Percentiles rank a stretch among this genome's conserved stretches.
phyloP scores from a whole-genome alignment of 1,140 invertebrate genomes.

The Nasonia longicornis region DNA sequence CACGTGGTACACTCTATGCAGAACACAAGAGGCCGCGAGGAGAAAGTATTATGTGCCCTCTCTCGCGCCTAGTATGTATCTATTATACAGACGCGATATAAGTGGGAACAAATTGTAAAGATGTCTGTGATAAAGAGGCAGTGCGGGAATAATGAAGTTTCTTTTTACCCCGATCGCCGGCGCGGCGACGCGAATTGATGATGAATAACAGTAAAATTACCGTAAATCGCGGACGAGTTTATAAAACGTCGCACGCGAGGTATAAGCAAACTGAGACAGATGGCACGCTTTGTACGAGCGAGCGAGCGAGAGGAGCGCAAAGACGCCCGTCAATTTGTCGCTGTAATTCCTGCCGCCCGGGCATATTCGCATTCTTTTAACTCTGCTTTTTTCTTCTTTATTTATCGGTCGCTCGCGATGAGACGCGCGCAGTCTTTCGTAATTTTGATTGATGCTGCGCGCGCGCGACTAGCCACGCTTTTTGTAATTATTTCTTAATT shows the following conservation, averaged over 20 bases:
- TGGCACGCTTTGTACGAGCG: background rate
- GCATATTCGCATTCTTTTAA: background rate
- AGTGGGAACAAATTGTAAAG: conserved; percentile 28
- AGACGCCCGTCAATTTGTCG: conserved; percentile 24
- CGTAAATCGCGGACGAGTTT: conserved; percentile 34
- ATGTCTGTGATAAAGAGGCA: conserved; percentile 18
- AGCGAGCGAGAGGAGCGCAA: background rate
- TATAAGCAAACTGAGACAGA: conserved; percentile 25
- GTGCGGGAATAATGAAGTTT: background rate
- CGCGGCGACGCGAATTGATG: conserved; percentile 29
- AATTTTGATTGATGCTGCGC: conserved; percentile 31
- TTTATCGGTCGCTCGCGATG: background rate
- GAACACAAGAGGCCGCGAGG: background rate
- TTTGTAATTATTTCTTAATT: conserved; percentile 28
- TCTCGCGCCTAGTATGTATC: background rate
- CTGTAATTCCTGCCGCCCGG: background rate
- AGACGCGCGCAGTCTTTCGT: background rate
- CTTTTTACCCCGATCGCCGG: background rate
- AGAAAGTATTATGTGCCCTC: conserved; percentile 23
- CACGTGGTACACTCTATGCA: background rate
- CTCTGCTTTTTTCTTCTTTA: background rate
- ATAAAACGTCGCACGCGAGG: conserved; percentile 5
- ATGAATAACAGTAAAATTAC: conserved; percentile 36
- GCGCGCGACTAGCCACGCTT: background rate
- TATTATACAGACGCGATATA: background rate